A percentile compares a stretch with the other conserved stretches of the same genome.
Evolutionary conservation across 2,113 vertebrate genomes (phyloP).

Genomic region (Boulengeromyrus knoepffleri): DNA sequence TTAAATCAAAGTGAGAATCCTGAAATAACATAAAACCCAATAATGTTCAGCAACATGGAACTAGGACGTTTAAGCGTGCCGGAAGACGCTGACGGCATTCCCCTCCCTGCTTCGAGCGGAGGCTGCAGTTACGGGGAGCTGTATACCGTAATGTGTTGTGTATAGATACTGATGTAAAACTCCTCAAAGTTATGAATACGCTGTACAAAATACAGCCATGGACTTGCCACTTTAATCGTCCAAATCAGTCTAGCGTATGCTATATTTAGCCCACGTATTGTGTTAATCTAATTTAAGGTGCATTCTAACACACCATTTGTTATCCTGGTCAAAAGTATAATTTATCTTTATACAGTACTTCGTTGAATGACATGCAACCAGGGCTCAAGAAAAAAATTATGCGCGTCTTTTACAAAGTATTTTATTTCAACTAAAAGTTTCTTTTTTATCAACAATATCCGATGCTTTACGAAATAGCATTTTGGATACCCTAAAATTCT

Average conservation of each 20-base stretch:
- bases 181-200: neutral
- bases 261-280: neutral
- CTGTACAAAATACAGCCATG: neutral
- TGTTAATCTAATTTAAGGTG: neutral
- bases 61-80: neutral
- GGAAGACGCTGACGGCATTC: constrained; percentile 54
- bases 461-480: neutral
- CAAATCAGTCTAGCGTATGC: neutral
- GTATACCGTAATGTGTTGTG: neutral
- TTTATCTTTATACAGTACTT: neutral
- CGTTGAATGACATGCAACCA: neutral
- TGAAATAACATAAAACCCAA: neutral
- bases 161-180: neutral
- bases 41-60: neutral
- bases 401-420: neutral
- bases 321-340: neutral
- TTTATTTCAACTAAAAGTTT: constrained; percentile 19
- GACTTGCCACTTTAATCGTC: neutral
- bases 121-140: neutral
- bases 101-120: constrained; percentile 29
- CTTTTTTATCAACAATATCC: constrained; percentile 30
- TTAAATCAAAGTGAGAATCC: neutral
- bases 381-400: neutral
- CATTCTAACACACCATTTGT: neutral
- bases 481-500: neutral